Conservation (phyloP, 2,888 invertebrate genomes). For the Fissipunctia ypsillon region DNA sequence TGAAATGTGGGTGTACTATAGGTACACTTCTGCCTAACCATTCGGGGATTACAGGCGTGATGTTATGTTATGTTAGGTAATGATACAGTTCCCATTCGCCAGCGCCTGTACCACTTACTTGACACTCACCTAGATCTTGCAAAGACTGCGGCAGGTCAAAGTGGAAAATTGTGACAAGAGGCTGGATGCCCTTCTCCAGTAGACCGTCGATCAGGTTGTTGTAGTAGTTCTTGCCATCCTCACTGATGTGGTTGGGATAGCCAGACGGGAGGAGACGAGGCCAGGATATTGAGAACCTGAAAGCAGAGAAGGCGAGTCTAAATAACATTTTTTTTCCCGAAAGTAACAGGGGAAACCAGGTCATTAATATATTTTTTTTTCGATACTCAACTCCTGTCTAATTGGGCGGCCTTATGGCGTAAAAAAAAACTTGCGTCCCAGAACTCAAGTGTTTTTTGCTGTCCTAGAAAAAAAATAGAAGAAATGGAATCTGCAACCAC, state of each 20-base stretch:
- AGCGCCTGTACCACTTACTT: background rate
- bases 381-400: background rate
- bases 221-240: conserved; percentile 88
- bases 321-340: background rate
- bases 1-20: too few relatives aligned
- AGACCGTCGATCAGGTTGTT: conserved; percentile 88
- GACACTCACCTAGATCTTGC: conserved; percentile 76
- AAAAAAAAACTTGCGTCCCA: background rate
- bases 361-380: too few relatives aligned
- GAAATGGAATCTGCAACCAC: background rate
- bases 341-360: too few relatives aligned
- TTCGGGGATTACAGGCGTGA: too few relatives aligned
- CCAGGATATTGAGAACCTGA: conserved; percentile 91
- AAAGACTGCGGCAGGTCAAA: conserved; percentile 85
- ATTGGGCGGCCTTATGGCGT: background rate
- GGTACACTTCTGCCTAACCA: too few relatives aligned
- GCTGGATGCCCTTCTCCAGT: conserved; percentile 86
- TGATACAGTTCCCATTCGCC: background rate
- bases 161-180: conserved; percentile 87
- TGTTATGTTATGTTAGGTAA: too few relatives aligned
- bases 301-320: background rate
- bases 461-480: too few relatives aligned
- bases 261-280: conserved; percentile 85
- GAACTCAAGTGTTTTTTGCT: too few relatives aligned
- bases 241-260: conserved; percentile 81